These are phyloP conservation scores for Protula sp. DNA, from an alignment of 2,888 invertebrate genomes.

Conservation along the genomic window DNA sequence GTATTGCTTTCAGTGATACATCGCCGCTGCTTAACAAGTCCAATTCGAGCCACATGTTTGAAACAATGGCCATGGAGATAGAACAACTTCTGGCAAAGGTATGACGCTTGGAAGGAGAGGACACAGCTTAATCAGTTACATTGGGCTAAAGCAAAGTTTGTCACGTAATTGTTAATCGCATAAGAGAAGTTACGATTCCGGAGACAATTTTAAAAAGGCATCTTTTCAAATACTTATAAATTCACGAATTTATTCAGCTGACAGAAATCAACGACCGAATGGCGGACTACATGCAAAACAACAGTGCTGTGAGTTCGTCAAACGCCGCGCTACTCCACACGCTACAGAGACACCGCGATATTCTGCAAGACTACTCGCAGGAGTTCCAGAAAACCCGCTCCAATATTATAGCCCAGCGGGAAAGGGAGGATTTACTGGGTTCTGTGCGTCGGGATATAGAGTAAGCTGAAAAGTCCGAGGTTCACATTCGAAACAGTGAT, in stretches of 20 bases:
- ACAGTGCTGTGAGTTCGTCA: slow-evolving; percentile 44
- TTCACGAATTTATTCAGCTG: no score
- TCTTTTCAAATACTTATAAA: no score
- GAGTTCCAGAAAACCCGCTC: slow-evolving; percentile 87
- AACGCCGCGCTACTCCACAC: slow-evolving; percentile 84
- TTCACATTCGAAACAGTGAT: no score
- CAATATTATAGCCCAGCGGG: slow-evolving; percentile 61
- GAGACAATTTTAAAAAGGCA: no score
- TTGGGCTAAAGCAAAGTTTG: no score
- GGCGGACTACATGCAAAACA: slow-evolving; percentile 53
- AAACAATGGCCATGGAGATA: slow-evolving; percentile 86
- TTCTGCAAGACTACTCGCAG: slow-evolving; percentile 83
- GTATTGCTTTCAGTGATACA: slow-evolving; percentile 65
- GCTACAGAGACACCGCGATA: slow-evolving; percentile 89
- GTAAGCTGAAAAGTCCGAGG: no score
- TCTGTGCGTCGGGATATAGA: slow-evolving; percentile 59
- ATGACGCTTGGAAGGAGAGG: no score
- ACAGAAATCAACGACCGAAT: slow-evolving; percentile 64
- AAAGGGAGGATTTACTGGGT: slow-evolving; percentile 80
- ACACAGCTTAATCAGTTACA: no score
- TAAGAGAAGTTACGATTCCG: no score
- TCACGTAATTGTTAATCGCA: no score
- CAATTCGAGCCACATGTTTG: slow-evolving; percentile 78
- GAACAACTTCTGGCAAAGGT: slow-evolving; percentile 66
- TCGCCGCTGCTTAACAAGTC: slow-evolving; percentile 74